These are phyloP conservation scores for Diloba caeruleocephala DNA, from an alignment of 2,888 invertebrate species.

Conservation along the genomic window DNA sequence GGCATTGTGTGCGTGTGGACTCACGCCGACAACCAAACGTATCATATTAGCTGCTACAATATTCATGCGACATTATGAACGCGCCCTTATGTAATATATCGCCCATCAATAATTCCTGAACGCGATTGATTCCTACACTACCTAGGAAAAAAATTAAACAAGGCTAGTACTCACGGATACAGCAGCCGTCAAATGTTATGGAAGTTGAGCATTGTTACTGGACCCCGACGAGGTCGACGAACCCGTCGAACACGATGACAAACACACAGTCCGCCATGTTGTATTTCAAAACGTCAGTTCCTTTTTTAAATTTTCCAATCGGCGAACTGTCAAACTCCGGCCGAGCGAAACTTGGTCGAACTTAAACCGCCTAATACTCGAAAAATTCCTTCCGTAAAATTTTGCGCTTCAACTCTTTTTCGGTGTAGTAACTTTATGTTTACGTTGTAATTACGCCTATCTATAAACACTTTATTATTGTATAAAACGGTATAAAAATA, in stretches of 20 bases:
- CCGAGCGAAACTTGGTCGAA: constrained; percentile 58
- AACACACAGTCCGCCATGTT: constrained; percentile 85
- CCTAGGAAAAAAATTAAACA: constrained; percentile 38
- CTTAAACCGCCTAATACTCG: constrained; percentile 57
- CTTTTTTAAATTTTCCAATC: constrained; percentile 58
- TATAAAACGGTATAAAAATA: constrained; percentile 89
- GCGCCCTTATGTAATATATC: constrained; percentile 73
- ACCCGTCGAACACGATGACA: constrained; percentile 76
- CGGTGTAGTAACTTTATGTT: constrained; percentile 57
- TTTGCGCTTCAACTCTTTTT: constrained; percentile 43
- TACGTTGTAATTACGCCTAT: constrained; percentile 82
- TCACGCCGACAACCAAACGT: constrained; percentile 48
- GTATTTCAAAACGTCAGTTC: constrained; percentile 71
- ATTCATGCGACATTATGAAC: constrained; percentile 79
- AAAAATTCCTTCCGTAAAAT: constrained; percentile 42
- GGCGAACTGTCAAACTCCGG: constrained; percentile 59
- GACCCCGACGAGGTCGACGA: constrained; percentile 73
- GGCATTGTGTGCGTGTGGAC: constrained; percentile 64
- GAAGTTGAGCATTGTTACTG: constrained; percentile 83
- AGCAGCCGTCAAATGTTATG: constrained; percentile 86
- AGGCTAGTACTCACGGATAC: constrained; percentile 79
- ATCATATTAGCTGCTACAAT: constrained; percentile 72
- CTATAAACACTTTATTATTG: constrained; percentile 87
- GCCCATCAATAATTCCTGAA: constrained; percentile 73
- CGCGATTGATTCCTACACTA: constrained; percentile 55